Evolutionary conservation across 2,797 vertebrate species (phyloP), one percentile per base, ranked within the genome.

Genomic region (Melanotaenia trifasciata): DNA sequence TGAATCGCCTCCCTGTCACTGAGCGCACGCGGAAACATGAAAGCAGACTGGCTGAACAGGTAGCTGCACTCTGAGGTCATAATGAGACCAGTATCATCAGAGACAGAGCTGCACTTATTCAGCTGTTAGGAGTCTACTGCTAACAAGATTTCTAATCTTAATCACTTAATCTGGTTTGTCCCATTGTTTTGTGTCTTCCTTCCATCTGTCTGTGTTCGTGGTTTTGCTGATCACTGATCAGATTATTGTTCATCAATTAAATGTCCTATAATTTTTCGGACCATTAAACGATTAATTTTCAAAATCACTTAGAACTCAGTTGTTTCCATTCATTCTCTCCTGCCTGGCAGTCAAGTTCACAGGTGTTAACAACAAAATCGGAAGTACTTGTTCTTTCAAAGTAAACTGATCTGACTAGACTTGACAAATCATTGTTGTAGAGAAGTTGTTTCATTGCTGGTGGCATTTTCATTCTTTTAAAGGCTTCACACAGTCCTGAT

Each of bases 81-180:
- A 20, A 33, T 43, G 10, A 70, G 12, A 54, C 3, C 18, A 13
- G 35, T 59, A 47, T 58, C 0, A 20, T 64, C 5, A 1, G 38
- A 53, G 65, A 72, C 63, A 50, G 26, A 60, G 69, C 58, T 58
- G 59, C 61, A 68, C 64, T 67, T 68, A 75, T 57, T 54, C 57
- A 33, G 32, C 32, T 8, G 32, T 33, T 33, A 33, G 30, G 61
- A 69, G 56, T 58, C 74, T 76, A 47, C 36, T 22, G 65, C 11
- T 80, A 70, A 90, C 87, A 59, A 76, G 76, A 85, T 84, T 74
- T 67, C 68, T 72, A 20, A 65, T 75, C 58, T 35, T 77, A 86
- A 87, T 80, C 83, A 54, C 69, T 84, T 90, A 83, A 90, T 91
- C 84, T 76, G 20, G 66, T 88, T 89, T 84, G 72, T 78, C 64